A percentile compares a stretch with the other conserved stretches of the same genome.
Evolutionary conservation across 2,888 invertebrate genomes (phyloP).

Genomic region (Stomorhina lunata): DNA sequence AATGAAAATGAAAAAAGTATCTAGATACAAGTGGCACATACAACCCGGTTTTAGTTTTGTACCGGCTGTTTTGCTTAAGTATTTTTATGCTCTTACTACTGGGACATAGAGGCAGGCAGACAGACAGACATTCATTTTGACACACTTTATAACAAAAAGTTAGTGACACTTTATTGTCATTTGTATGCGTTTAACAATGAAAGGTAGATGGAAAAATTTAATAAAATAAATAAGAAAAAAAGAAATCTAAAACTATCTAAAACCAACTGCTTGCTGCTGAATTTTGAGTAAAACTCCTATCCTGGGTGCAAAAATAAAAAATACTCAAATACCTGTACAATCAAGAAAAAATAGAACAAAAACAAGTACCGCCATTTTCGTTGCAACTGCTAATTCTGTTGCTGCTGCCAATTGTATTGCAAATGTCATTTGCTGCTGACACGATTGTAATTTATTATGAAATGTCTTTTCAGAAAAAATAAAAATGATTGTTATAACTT

Average conservation of each 20-base stretch:
- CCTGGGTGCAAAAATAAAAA: conserved; percentile 2
- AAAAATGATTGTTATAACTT: conserved; percentile 14
- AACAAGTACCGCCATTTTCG: conserved; percentile 40
- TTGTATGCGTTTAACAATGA: conserved; percentile 56
- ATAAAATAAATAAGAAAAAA: conserved; percentile 11
- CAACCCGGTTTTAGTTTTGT: conserved; percentile 12
- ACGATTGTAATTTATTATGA: conserved; percentile 48
- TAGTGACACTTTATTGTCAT: conserved; percentile 58
- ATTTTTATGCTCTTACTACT: neutral
- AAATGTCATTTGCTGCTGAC: conserved; percentile 54
- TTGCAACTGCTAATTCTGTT: conserved; percentile 1
- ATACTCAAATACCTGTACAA: neutral
- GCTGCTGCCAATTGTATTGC: conserved; percentile 52
- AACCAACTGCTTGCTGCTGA: neutral
- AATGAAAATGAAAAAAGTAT: neutral
- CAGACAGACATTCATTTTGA: conserved; percentile 44
- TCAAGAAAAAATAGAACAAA: conserved; percentile 29
- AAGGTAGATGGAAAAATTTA: conserved; percentile 32
- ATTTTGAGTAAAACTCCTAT: conserved; percentile 12
- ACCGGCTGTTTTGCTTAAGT: conserved; percentile 7
- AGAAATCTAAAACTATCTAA: too few species aligned
- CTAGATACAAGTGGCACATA: neutral
- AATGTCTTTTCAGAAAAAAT: conserved; percentile 22
- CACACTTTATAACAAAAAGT: conserved; percentile 54
- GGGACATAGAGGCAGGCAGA: neutral